Evolutionary conservation across 2,888 invertebrate genomes (phyloP).

Genomic region (Agrochola circellaris): DNA sequence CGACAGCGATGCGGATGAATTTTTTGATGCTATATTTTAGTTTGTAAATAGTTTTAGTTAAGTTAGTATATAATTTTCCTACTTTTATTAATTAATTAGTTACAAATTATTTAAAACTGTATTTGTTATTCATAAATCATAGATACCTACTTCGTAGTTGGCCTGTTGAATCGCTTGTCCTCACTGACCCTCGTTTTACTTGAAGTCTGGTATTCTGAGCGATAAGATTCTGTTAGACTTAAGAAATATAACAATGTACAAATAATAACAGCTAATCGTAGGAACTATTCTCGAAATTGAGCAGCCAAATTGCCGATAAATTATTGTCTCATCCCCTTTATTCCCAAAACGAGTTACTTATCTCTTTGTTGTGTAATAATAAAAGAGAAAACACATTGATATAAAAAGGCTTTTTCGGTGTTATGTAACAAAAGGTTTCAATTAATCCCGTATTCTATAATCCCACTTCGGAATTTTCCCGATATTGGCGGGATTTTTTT

Average conservation of each 20-base stretch:
- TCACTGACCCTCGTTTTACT: background rate
- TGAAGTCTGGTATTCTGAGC: background rate
- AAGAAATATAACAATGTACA: slow-evolving; percentile 20
- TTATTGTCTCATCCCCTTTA: slow-evolving; percentile 32
- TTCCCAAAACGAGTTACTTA: slow-evolving; percentile 19
- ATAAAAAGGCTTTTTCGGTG: slow-evolving; percentile 32
- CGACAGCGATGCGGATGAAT: no score
- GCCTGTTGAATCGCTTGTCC: background rate
- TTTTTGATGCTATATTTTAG: no score
- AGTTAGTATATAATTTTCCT: no score
- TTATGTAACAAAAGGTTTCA: slow-evolving; percentile 56
- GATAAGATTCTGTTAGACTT: background rate
- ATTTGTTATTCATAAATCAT: no score
- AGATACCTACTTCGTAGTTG: no score
- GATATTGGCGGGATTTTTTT: slow-evolving; percentile 44
- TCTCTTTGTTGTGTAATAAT: slow-evolving; percentile 15
- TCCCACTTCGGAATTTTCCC: slow-evolving; percentile 31
- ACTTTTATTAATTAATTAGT: no score
- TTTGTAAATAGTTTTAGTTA: no score
- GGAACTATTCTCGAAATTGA: slow-evolving; percentile 14
- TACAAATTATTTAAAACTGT: no score
- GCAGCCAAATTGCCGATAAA: slow-evolving; percentile 28
- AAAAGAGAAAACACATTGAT: slow-evolving; percentile 30
- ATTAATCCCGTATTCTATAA: slow-evolving; percentile 57
- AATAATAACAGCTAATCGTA: slow-evolving; percentile 14